phyloP scores from a whole-genome alignment of 2,888 invertebrate species.

The Oscheius onirici region DNA sequence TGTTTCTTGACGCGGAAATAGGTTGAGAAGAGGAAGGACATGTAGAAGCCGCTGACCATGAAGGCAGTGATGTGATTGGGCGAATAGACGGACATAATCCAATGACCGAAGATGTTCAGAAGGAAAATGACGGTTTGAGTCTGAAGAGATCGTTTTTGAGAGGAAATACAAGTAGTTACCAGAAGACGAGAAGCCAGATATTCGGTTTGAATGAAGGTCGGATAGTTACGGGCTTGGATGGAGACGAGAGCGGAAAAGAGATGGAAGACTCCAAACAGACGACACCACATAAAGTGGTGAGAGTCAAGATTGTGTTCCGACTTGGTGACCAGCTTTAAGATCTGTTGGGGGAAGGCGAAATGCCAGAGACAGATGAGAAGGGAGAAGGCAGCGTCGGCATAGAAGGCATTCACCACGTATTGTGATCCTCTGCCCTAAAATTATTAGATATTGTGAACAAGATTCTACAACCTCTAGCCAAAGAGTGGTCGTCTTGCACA shows the following conservation, averaged over 20 bases:
- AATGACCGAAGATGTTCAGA: slow-evolving; percentile 58
- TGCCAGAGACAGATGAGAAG: slow-evolving; percentile 61
- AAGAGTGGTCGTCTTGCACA: slow-evolving; percentile 60
- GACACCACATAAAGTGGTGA: slow-evolving; percentile 63
- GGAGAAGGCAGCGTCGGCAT: slow-evolving; percentile 58
- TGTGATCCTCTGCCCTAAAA: slow-evolving; percentile 51
- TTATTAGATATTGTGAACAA: neutral
- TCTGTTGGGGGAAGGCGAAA: slow-evolving; percentile 64
- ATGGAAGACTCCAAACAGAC: slow-evolving; percentile 58
- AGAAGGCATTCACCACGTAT: slow-evolving; percentile 59
- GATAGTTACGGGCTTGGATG: slow-evolving; percentile 53
- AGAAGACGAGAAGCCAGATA: slow-evolving; percentile 60
- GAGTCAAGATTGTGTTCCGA: slow-evolving; percentile 60
- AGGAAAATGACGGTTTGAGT: slow-evolving; percentile 62
- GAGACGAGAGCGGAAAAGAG: slow-evolving; percentile 59
- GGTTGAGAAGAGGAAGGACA: slow-evolving; percentile 64
- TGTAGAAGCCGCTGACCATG: slow-evolving; percentile 68
- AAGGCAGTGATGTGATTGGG: slow-evolving; percentile 65
- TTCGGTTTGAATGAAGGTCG: slow-evolving; percentile 51
- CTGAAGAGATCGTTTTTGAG: slow-evolving; percentile 42
- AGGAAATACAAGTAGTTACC: slow-evolving; percentile 35
- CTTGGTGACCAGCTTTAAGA: slow-evolving; percentile 61
- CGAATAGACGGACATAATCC: slow-evolving; percentile 55
- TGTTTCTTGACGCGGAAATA: slow-evolving; percentile 51
- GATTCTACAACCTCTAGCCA: slow-evolving; percentile 56